phyloP scores from a whole-genome alignment of 2,888 invertebrate genomes.

The Epsilonema sp. region DNA sequence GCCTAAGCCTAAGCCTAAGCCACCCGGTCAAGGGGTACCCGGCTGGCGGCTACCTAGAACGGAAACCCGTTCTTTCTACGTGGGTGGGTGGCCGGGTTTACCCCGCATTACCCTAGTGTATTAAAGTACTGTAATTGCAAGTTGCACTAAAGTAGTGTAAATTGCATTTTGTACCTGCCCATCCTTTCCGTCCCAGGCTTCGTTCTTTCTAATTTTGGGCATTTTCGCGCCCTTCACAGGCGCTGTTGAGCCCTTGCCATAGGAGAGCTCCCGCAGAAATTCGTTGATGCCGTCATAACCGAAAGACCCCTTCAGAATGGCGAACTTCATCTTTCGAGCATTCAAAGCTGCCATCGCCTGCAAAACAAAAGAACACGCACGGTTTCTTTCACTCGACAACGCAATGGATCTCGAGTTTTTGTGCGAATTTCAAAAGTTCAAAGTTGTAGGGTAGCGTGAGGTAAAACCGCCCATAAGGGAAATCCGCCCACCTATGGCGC shows the following conservation, averaged over 20 bases:
- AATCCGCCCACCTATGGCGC: too few relatives aligned
- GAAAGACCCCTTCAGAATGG: slow-evolving; percentile 75
- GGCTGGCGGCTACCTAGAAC: not conserved
- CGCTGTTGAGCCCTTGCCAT: slow-evolving; percentile 72
- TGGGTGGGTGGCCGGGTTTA: too few relatives aligned
- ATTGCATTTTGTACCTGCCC: slow-evolving; percentile 31
- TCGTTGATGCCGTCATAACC: slow-evolving; percentile 82
- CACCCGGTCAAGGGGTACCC: too few relatives aligned
- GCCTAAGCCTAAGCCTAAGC: too few relatives aligned
- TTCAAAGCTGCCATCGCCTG: slow-evolving; percentile 84
- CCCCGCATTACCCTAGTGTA: too few relatives aligned
- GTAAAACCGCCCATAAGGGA: too few relatives aligned
- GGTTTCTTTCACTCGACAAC: not conserved
- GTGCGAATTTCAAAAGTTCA: not conserved
- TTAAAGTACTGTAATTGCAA: not conserved
- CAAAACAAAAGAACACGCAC: slow-evolving; percentile 2
- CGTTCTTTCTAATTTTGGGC: slow-evolving; percentile 27
- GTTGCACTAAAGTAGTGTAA: not conserved
- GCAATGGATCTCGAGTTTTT: not conserved
- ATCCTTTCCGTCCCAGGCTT: slow-evolving; percentile 38
- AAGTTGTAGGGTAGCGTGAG: not conserved
- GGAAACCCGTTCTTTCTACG: slow-evolving; percentile 5
- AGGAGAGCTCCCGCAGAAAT: slow-evolving; percentile 77
- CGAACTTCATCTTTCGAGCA: slow-evolving; percentile 86
- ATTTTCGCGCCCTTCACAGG: slow-evolving; percentile 54